Evolutionary conservation across 2,888 invertebrate genomes (phyloP), one percentile per base, ranked within the genome.

Genomic region (Nomada fucata): DNA sequence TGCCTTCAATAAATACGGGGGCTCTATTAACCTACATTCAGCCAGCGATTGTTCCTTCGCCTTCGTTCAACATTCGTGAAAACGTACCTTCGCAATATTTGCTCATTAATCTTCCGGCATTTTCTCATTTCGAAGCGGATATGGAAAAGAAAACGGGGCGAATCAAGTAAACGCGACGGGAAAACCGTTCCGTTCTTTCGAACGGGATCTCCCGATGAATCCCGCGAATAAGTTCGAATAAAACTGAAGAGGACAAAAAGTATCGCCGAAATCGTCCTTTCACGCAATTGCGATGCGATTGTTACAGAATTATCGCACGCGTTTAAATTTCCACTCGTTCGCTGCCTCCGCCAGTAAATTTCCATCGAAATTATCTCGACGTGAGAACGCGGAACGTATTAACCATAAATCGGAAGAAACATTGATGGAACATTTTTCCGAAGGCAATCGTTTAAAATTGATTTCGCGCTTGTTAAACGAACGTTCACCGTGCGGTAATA

Each of bases 51-150:
- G n/a, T 10, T 15, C 7, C 67, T 15, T 53, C 67, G 52, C 53
- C 36, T 53, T 55, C 42, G 42, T 70, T 20, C 29, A 50, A 70
- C 47, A 59, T 70, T 36, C 71, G 52, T 18, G 36, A 42, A 61
- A 71, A 53, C 36, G 23, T 52, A 23, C 53, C 53, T 52, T 36
- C 44, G 53, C 61, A 23, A 52, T 71, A 71, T 71, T 71, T 61
- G 59, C 59, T 59, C 69, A 9, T 70, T 61, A 61, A 71, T 71
- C 52, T 53, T 42, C 42, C 23, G 36, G 4, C 3, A 29, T 42
- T 63, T 42, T 63, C 61, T 53, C 61, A 52, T 71, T 61, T 23
- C 53, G 23, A 1, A 3, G 18, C 61, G 36, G 36, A 50, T 52
- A 36, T 47, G 57, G 3, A 42, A 29, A 23, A 26, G 44, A 26